Base-by-base conservation (phyloP, 2,888 invertebrate species). In the Caradrina clavipalpis region DNA sequence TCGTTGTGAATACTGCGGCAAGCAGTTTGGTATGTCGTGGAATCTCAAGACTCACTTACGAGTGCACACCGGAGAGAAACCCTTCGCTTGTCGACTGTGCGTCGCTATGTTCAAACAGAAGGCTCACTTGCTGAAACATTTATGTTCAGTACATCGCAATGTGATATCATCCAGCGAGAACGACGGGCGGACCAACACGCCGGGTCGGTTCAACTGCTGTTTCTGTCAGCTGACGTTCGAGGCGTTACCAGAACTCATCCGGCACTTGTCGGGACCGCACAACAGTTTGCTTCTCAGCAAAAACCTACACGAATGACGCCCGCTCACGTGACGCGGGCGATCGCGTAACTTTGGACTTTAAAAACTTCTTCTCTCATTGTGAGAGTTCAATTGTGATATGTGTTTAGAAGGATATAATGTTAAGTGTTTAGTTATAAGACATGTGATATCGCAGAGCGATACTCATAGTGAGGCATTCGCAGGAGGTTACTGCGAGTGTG, bases 91-190 rank as follows among this genome's bases (percentile, higher is more conserved):
- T 96, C 97, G 98, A 85, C 96, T 98, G 57, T 98, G 98, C 89
- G 98, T 98, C 71, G 98, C 98, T 67, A 98, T 98, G 98, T 98
- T 98, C 93, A 98, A 98, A 93, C 98, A 98, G 89, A 98, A 98
- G 91, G 98, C 98, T 8, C 98, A 98, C 91, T 96, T 98, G 84
- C 93, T 98, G 73, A 98, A 98, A 95, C 98, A 98, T 89, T 96
- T 98, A 89, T 98, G 98, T 93, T 98, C 98, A 78, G 98, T 98
- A 75, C 98, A 98, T 96, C 97, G 98, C 82, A 98, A 98, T 91
- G 98, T 98, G 76, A 98, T 98, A 92, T 98, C 98, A 54, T 98
- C 98, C 51, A 97, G 98, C 80, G 98, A 98, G 88, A 97, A 97
- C 76, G 97, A 97, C 83, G 97, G 97, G 35, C 91, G 96, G 74